Evolutionary conservation across 1,140 invertebrate genomes (phyloP).

Genomic region (Drosophila kepulauana): DNA sequence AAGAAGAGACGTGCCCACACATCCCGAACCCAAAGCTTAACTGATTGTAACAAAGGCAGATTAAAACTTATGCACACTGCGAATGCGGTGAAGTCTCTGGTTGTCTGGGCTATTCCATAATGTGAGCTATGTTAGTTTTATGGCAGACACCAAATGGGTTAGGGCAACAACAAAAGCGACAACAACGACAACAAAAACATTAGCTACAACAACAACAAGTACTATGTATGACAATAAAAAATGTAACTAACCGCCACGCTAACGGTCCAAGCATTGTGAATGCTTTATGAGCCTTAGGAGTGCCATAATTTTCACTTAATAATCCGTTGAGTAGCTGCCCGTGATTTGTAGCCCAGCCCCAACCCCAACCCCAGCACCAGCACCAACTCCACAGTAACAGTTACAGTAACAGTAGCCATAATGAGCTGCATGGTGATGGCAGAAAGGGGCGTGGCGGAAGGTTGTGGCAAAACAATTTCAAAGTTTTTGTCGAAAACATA

Average conservation of each 20-base stretch:
- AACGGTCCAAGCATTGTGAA: conserved; percentile 69
- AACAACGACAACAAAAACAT: conserved; percentile 9
- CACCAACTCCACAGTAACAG: no score
- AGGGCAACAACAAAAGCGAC: conserved; percentile 27
- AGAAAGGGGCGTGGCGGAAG: conserved; percentile 3
- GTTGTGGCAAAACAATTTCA: conserved; percentile 67
- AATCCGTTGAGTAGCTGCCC: conserved; percentile 80
- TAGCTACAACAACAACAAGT: conserved; percentile 46
- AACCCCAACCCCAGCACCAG: neutral
- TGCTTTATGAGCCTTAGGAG: conserved; percentile 82
- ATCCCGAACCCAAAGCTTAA: conserved; percentile 16
- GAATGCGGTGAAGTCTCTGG: conserved; percentile 35
- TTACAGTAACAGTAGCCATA: conserved; percentile 25
- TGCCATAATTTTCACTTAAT: conserved; percentile 84
- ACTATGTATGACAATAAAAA: conserved; percentile 76
- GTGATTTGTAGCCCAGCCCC: conserved; percentile 70
- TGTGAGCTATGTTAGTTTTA: conserved; percentile 80
- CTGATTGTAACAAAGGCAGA: conserved; percentile 80
- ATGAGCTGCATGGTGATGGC: conserved; percentile 29
- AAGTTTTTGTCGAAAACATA: conserved; percentile 82
- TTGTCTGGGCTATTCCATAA: conserved; percentile 52
- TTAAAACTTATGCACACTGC: conserved; percentile 81
- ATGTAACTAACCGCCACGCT: conserved; percentile 72
- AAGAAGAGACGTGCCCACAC: conserved; percentile 6
- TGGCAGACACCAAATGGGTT: conserved; percentile 76